Evolutionary conservation across 35 echinoderm and acorn worm species (phyloP), one percentile per base, ranked within the genome.

Genomic region (Heliocidaris erythrogramma): DNA sequence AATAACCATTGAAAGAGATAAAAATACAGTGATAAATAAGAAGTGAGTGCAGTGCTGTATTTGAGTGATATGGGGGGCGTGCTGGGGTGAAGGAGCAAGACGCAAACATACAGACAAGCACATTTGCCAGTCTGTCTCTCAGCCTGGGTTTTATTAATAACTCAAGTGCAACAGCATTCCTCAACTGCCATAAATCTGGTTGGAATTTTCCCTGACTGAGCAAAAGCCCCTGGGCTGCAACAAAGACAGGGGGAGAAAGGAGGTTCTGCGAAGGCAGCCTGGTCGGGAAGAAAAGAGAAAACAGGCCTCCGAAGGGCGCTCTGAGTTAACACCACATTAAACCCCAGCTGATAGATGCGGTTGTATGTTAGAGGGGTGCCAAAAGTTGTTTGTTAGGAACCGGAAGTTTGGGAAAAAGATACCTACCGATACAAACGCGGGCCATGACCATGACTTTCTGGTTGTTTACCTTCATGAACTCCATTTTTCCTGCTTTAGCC

Each of bases 161-260:
- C 49, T 92, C 50, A 30, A 30, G n/a, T 30, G 29, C 29, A 92
- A 29, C 11, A 48, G 91, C 91, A 92, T 92, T 92, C 91, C 91
- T 27, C 91, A 7, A 49, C 91, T 92, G 48, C 91, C 91, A 92
- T 92, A 92, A 92, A 92, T 92, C 91, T 92, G 91, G 50, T 13
- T 8, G 50, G 91, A 92, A 92, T 92, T 92, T 92, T 59, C 50
- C 91, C 90, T 92, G 91, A 92, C 91, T 92, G 91, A 59, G 91
- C 91, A 92, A 92, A 92, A 92, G 91, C 91, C 91, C 49, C 21
- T 59, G 91, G 91, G 91, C 91, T 30, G 87, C 18, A 78, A 78
- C 65, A 78, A 78, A 78, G 65, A 78, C 65, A 71, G 21, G 65
- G 65, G 65, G 5, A 42, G 35, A 78, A 78, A 78, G 21, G 7